phyloP scores from a whole-genome alignment of 2,888 invertebrate genomes.

The Hemaris fuciformis region DNA sequence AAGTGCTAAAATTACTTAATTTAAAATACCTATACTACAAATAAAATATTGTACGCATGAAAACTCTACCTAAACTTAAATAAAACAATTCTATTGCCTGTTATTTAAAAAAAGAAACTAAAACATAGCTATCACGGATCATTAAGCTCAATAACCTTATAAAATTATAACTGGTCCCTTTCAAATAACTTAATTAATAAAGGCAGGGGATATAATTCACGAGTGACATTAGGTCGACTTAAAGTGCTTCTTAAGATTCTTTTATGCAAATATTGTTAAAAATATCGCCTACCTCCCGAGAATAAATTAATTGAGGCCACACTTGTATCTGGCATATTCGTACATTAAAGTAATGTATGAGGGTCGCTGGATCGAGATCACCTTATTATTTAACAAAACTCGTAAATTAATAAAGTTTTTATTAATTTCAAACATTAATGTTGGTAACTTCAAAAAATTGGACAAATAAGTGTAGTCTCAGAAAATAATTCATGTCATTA shows the following conservation, averaged over 20 bases:
- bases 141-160: constrained; percentile 9
- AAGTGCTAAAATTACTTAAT: not conserved
- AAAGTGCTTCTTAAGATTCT: constrained; percentile 71
- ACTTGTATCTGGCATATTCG: constrained; percentile 55
- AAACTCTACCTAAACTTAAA: not conserved
- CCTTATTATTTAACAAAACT: constrained; percentile 71
- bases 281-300: constrained; percentile 47
- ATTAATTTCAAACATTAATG: constrained; percentile 9
- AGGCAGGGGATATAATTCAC: constrained; percentile 56
- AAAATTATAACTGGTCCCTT: constrained; percentile 22
- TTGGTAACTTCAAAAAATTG: not conserved
- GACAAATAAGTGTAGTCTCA: not conserved
- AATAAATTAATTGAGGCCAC: constrained; percentile 69
- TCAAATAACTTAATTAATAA: constrained; percentile 66
- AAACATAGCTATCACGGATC: not conserved
- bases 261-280: constrained; percentile 72
- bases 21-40: not conserved
- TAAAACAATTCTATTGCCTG: not conserved
- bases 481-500: no score
- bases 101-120: not conserved
- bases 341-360: constrained; percentile 67
- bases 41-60: not conserved
- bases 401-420: constrained; percentile 37
- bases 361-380: constrained; percentile 51
- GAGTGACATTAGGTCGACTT: constrained; percentile 52